These are phyloP conservation scores for Dione juno DNA, from an alignment of 2,888 invertebrate species.

Conservation along the genomic window DNA sequence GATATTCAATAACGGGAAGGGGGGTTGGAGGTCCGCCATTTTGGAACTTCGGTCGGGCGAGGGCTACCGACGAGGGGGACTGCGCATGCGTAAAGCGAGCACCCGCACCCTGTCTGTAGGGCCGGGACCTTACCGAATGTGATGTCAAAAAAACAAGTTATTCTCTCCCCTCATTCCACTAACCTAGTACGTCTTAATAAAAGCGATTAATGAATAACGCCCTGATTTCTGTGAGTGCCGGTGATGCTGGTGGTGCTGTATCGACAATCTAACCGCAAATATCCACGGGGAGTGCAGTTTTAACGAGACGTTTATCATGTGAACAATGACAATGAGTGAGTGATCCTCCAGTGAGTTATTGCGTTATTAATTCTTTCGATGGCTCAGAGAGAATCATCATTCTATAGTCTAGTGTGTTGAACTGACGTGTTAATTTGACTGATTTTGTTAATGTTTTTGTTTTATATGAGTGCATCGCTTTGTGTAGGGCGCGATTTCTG, in stretches of 20 bases:
- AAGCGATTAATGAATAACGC: conserved; percentile 65
- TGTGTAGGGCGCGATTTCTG: conserved; percentile 43
- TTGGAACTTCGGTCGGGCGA: conserved; percentile 70
- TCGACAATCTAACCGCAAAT: conserved; percentile 33
- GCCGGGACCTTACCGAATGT: conserved; percentile 75
- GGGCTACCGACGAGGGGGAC: conserved; percentile 73
- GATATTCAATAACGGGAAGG: conserved; percentile 82
- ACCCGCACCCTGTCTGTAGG: conserved; percentile 77
- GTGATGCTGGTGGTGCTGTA: conserved; percentile 40
- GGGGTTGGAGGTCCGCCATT: conserved; percentile 79
- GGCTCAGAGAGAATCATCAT: conserved; percentile 20
- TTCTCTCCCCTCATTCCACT: conserved; percentile 79
- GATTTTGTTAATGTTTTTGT: conserved; percentile 33
- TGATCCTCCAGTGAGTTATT: conserved; percentile 63
- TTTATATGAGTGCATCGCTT: conserved; percentile 43
- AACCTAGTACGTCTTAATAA: conserved; percentile 78
- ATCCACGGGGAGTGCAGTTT: conserved; percentile 39
- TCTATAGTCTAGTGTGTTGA: conserved; percentile 24
- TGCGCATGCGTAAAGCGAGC: conserved; percentile 72
- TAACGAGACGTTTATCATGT: conserved; percentile 47
- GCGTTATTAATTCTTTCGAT: conserved; percentile 38
- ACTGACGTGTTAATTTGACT: conserved; percentile 28
- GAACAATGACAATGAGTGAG: conserved; percentile 72
- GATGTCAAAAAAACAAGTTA: conserved; percentile 83
- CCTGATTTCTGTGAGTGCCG: conserved; percentile 53